Percentiles rank a stretch among this genome's conserved stretches.
phyloP scores from a whole-genome alignment of 1,140 invertebrate species.

The Macrostomum lignano region DNA sequence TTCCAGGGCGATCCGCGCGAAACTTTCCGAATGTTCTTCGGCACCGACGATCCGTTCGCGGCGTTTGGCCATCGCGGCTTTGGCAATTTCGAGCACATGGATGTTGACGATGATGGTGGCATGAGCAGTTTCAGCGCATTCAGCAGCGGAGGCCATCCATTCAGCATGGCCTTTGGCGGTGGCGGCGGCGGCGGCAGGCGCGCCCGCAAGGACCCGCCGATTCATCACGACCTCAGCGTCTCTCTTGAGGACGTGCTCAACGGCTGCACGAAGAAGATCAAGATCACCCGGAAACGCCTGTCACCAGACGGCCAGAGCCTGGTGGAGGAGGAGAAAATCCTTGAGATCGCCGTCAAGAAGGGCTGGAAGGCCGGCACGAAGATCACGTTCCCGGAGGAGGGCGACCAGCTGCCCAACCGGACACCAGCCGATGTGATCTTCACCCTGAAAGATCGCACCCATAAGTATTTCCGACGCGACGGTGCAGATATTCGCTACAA shows the following conservation, averaged over 20 bases:
- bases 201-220: slow-evolving; percentile 60
- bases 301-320: slow-evolving; percentile 35
- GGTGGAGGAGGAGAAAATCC: slow-evolving; percentile 39
- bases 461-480: slow-evolving; percentile 69
- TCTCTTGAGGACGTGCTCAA: slow-evolving; percentile 52
- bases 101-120: slow-evolving; percentile 16
- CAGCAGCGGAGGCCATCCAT: slow-evolving; percentile 8
- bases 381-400: slow-evolving; percentile 36
- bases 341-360: slow-evolving; percentile 45
- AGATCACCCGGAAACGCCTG: slow-evolving; percentile 40
- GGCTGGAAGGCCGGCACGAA: slow-evolving; percentile 33
- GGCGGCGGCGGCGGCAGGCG: slow-evolving; percentile 8
- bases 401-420: slow-evolving; percentile 41
- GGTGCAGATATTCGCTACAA: slow-evolving; percentile 65
- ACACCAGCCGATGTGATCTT: slow-evolving; percentile 89
- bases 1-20: slow-evolving; percentile 60
- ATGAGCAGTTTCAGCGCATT: slow-evolving; percentile 9
- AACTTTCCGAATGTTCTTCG: slow-evolving; percentile 86
- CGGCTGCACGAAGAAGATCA: slow-evolving; percentile 53
- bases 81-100: slow-evolving; percentile 18
- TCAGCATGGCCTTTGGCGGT: slow-evolving; percentile 7
- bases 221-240: slow-evolving; percentile 83
- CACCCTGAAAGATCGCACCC: slow-evolving; percentile 84
- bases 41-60: slow-evolving; percentile 47
- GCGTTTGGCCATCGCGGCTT: slow-evolving; percentile 13